Base-by-base conservation (phyloP, 2,888 invertebrate genomes). In the Tenthredo scrophulariae region DNA sequence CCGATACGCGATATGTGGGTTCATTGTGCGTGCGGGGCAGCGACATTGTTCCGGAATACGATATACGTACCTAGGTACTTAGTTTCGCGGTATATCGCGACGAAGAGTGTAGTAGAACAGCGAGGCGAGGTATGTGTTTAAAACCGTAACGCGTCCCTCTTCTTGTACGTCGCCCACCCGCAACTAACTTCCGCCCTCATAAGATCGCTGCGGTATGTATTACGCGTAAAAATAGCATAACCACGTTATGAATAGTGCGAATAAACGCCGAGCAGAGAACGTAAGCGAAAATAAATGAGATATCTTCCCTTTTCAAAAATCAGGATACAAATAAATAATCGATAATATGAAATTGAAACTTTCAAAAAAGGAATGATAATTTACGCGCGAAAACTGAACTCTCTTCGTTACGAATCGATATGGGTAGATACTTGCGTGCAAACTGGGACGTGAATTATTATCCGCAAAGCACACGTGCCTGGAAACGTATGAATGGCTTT, bases 151-250 rank as follows among this genome's bases (percentile, higher is more conserved):
- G 40, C 77, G 15, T 50, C 37, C 62, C 79, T 46, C 58, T 29
- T 37, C n/a, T 50, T 37, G n/a, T 22, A 18, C 40, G 26, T 62
- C 58, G 40, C 22, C 80, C 80, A 80, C 80, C 80, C 80, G 62
- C 26, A 62, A 62, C 80, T 22, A 37, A 26, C 62, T 80, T 80
- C 80, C 80, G 80, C 80, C 80, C 80, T 80, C 80, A 80, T 80
- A 46, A 0, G 46, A 46, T 46, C 40, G 10, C 10, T 10, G 40
- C 40, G 10, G 40, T 40, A 40, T 9, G 40, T 40, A 40, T 13
- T 43, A 46, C 43, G 46, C 15, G 46, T 13, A 15, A 46, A 46
- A 46, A 46, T 46, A 15, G 4, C 15, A 15, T 15, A 46, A 46
- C 15, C 46, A 46, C 4, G 15, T 46, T 46, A 46, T 46, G 3